These are phyloP conservation scores for Epinotia nisella DNA, from an alignment of 2,888 invertebrate genomes.

Conservation along the genomic window DNA sequence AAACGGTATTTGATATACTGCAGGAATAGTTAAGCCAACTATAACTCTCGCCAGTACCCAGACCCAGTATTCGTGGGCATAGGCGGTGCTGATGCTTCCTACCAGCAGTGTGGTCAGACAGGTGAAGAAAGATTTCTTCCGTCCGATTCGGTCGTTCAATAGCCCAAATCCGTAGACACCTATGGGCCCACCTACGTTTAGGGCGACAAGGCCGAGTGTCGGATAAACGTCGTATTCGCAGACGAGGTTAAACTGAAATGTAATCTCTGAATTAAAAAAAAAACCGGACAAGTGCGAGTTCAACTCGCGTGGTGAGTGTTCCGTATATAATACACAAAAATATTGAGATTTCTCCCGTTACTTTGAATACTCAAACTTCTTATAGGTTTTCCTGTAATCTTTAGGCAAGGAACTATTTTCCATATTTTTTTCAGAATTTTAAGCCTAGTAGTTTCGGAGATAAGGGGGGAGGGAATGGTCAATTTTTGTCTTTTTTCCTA, in stretches of 20 bases:
- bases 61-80: constrained; percentile 91
- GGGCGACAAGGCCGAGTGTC: constrained; percentile 92
- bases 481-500: too few species aligned
- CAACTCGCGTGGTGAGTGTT: too few species aligned
- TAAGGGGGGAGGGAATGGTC: too few species aligned
- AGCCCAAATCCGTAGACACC: constrained; percentile 95
- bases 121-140: constrained; percentile 93
- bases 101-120: constrained; percentile 92
- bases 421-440: too few species aligned
- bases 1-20: constrained; percentile 97
- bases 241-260: constrained; percentile 93
- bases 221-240: constrained; percentile 95
- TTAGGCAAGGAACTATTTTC: too few species aligned
- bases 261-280: too few species aligned
- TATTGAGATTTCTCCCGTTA: too few species aligned
- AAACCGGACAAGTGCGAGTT: too few species aligned
- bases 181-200: constrained; percentile 95
- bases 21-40: constrained; percentile 96
- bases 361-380: too few species aligned
- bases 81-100: constrained; percentile 92
- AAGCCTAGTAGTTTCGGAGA: too few species aligned
- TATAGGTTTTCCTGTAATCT: too few species aligned
- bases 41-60: constrained; percentile 92
- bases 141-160: constrained; percentile 94
- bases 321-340: too few species aligned